Evolutionary conservation across 2,113 vertebrate species (phyloP).

Genomic region (Scartelaos histophorus): DNA sequence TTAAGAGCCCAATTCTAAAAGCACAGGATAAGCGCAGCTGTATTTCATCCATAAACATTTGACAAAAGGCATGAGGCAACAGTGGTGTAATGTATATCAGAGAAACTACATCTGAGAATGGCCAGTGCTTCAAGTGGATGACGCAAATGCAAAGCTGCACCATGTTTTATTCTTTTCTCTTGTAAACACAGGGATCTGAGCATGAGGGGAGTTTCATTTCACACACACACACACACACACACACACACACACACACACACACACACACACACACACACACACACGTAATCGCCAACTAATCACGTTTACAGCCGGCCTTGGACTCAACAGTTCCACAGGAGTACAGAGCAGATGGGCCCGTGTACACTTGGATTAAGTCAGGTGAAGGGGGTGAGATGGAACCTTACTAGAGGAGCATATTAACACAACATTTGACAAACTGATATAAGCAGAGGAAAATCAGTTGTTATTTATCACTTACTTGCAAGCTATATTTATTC

Average conservation of each 20-base stretch:
- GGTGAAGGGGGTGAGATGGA: constrained; percentile 44
- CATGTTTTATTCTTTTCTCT: constrained; percentile 46
- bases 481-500: neutral
- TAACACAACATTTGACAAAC: constrained; percentile 11
- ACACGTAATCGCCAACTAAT: constrained; percentile 72
- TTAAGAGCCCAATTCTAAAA: neutral
- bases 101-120: constrained; percentile 45
- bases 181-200: constrained; percentile 50
- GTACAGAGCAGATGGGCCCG: constrained; percentile 63
- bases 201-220: constrained; percentile 55
- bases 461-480: neutral
- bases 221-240: constrained; percentile 54
- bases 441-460: neutral
- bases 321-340: constrained; percentile 50
- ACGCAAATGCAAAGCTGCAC: constrained; percentile 25
- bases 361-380: constrained; percentile 53
- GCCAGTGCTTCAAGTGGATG: constrained; percentile 36
- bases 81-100: constrained; percentile 34
- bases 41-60: constrained; percentile 11
- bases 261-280: constrained; percentile 54
- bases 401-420: constrained; percentile 13
- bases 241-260: constrained; percentile 57
- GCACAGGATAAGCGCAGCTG: neutral
- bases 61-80: constrained; percentile 12
- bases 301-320: constrained; percentile 60